Evolutionary conservation across 92 coral and sea anemone species (phyloP), one percentile per base, ranked within the genome.

Genomic region (Meandrina meandrites): DNA sequence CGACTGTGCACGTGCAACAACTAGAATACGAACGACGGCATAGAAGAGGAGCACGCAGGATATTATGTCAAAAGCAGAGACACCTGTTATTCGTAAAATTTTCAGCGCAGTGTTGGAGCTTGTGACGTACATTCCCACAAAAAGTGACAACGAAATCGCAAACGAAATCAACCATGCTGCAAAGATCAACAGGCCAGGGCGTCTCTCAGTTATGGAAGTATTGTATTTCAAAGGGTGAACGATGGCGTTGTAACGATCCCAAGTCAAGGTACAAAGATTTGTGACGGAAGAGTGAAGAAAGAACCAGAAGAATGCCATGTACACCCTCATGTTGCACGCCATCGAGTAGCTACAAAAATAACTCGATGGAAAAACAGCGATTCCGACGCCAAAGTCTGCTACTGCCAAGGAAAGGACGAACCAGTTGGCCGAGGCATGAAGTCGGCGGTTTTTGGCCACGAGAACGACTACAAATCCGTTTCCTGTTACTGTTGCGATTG

Each of bases 241-340:
- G 32, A 84, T 74, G 11, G 80, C 79, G 36, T 32, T 74, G 87
- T 73, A 83, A 54, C 87, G 87, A 83, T 83, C 87, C 71, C 70
- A 74, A 18, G 80, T 84, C 80, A 84, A 74, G 19, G 40, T 1
- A 45, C 87, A 84, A 11, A 84, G 87, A 28, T 84, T 83, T 56
- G 79, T 34, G n/a, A 74, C 79, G 17, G 87, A 83, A 7, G 87
- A 72, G 18, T 83, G 87, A 1, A 83, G 80, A 12, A 74, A 54
- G 7, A 83, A 72, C 87, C 87, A 73, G 35, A 72, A 51, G 21
- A 74, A 74, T 7, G 80, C 87, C 71, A 40, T 8, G 69, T 42
- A 56, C 51, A 84, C 34, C 5, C 28, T 56, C 30, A 56, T 2
- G 87, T 84, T 84, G 21, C 87, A 84, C 47, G 12, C n/a, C 71